These are phyloP conservation scores for Boloria selene DNA, from an alignment of 2,888 invertebrate genomes.

Conservation along the genomic window DNA sequence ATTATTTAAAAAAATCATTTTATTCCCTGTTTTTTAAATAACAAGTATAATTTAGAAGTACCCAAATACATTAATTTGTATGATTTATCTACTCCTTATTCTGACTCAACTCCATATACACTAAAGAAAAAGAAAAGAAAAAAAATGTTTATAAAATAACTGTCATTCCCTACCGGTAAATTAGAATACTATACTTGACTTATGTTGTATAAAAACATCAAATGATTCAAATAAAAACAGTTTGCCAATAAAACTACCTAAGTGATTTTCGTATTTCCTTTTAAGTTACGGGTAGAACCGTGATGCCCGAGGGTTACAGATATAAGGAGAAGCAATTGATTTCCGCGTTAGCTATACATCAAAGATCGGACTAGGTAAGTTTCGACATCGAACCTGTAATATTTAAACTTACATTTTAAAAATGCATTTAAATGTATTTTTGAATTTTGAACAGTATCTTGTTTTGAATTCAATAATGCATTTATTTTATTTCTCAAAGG, in stretches of 20 bases:
- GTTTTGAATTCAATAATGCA: too few species aligned
- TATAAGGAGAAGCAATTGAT: constrained; percentile 64
- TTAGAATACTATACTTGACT: too few species aligned
- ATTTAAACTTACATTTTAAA: neutral
- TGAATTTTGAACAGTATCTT: too few species aligned
- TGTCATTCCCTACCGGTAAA: too few species aligned
- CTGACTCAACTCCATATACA: too few species aligned
- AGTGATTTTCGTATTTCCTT: constrained; percentile 27
- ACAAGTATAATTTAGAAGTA: neutral
- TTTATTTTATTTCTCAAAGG: too few species aligned
- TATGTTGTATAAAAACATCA: neutral
- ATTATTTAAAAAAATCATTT: too few species aligned
- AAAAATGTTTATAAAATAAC: too few species aligned
- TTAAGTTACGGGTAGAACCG: constrained; percentile 43
- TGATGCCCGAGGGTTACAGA: constrained; percentile 60
- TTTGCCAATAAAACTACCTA: constrained; percentile 8
- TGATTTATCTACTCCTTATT: too few species aligned
- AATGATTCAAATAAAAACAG: constrained; percentile 2
- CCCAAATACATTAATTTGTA: too few species aligned
- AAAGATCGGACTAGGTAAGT: constrained; percentile 7
- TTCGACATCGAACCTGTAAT: neutral
- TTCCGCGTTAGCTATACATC: constrained; percentile 53
- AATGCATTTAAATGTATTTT: too few species aligned
- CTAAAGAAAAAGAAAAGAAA: too few species aligned
- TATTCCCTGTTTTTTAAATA: neutral